These are phyloP conservation scores for Galagoides demidoff DNA, from an alignment of 2,797 vertebrate genomes.

Conservation along the genomic window DNA sequence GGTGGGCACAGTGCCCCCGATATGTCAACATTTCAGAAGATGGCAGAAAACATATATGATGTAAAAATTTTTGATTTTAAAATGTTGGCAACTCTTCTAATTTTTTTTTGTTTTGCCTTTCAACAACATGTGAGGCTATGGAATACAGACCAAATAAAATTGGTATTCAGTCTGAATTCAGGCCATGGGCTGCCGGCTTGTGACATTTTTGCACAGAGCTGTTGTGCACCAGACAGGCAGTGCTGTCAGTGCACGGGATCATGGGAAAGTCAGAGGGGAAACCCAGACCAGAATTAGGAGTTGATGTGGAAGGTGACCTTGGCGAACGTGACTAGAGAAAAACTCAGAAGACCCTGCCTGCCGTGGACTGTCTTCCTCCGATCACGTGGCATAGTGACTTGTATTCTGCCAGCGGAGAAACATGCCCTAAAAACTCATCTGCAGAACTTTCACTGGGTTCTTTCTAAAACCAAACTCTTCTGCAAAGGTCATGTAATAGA, in stretches of 20 bases:
- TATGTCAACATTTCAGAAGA: background rate
- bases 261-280: background rate
- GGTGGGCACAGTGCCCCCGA: background rate
- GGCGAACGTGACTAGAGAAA: background rate
- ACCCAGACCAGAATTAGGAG: background rate
- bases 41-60: background rate
- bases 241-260: background rate
- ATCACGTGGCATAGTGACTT: background rate
- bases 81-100: background rate
- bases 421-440: background rate
- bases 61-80: background rate
- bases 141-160: background rate
- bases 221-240: fast-evolving
- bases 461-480: background rate
- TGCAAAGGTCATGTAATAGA: background rate
- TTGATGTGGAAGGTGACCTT: background rate
- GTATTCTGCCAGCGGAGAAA: background rate
- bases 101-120: background rate
- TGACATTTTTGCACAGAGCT: background rate
- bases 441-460: background rate
- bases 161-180: no score
- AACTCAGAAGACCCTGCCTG: background rate
- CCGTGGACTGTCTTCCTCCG: background rate
- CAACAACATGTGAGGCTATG: background rate
- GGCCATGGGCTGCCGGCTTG: background rate